Base-by-base conservation (phyloP, 2,888 invertebrate genomes). In the Liodrosophila aerea region DNA sequence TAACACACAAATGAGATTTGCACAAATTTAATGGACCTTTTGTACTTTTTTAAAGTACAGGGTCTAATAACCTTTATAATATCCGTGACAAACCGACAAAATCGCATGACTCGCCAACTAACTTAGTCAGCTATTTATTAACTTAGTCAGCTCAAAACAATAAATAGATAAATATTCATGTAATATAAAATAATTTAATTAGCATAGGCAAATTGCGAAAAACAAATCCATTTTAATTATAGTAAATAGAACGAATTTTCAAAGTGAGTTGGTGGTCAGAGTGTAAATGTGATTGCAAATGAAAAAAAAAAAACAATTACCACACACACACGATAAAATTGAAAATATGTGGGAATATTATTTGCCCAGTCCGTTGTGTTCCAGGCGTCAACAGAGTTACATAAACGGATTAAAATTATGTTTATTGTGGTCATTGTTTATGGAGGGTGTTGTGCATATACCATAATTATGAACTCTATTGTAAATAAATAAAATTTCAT, bases 151-250 rank as follows among this genome's bases (percentile, higher is more conserved):
- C 27, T 40, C 47, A 7, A n/a, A 22, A 27, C 5, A 49, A 40
- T 11, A 37, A 36, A 44, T 13, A 31, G 31, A 33, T 34, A 22
- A 8, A 3, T 30, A 27, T 15, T 43, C 33, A 43, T 22, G 8
- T 30, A 16, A 70, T 58, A 63, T 57, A 75, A 61, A 49, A 44
- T 37, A 58, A 69, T 68, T 73, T 59, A 76, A 77, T 75, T 73
- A 63, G 39, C 47, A 15, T 58, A 59, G 49, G 34, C 64, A 58
- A 47, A 66, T 56, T 56, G 56, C 54, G 47, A 53, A 70, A 76
- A 74, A 67, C 74, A 67, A 81, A 84, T 81, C 81, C 69, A 81
- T 81, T 81, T 84, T 78, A 81, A 81, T 81, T 84, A 81, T 76
- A 72, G 76, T 67, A 84, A 81, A 84, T 81, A 76, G 63, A 64